Conservation (phyloP, 92 coral and sea anemone genomes). For the Ricordea florida region DNA sequence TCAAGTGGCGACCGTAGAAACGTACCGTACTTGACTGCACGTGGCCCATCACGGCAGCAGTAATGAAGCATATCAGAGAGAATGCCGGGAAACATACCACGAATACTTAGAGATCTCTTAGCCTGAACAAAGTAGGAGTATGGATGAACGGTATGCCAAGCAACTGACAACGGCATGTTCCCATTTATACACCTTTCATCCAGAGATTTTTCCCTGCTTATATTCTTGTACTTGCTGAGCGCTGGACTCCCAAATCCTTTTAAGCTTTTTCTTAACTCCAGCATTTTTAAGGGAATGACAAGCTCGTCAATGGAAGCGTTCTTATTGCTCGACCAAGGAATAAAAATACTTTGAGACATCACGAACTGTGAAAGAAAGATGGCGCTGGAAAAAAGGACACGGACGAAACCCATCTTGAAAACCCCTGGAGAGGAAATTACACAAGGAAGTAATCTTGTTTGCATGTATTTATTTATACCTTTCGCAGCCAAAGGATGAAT, state of each 20-base stretch:
- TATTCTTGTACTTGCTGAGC: not conserved
- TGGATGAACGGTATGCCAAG: conserved; percentile 18
- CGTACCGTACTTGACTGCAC: conserved; percentile 48
- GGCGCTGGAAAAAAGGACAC: not conserved
- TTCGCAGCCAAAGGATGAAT: too few relatives aligned
- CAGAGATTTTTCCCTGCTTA: conserved; percentile 9
- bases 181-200: conserved; percentile 27
- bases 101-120: not conserved
- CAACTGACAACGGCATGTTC: conserved; percentile 11
- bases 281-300: not conserved
- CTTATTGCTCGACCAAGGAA: conserved; percentile 8
- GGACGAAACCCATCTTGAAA: not conserved
- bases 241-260: not conserved
- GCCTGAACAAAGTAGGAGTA: not conserved
- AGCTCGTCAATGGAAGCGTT: conserved; percentile 11
- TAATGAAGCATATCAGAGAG: conserved; percentile 36
- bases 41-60: conserved; percentile 57
- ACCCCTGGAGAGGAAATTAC: too few relatives aligned
- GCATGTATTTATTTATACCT: too few relatives aligned
- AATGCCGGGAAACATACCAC: conserved; percentile 74
- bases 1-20: conserved; percentile 20
- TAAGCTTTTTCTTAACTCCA: not conserved
- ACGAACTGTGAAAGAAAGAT: not conserved
- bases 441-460: too few relatives aligned
- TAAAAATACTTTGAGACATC: conserved; percentile 14